Base-by-base conservation (phyloP, 1,140 invertebrate genomes). In the Thrips palmi region DNA sequence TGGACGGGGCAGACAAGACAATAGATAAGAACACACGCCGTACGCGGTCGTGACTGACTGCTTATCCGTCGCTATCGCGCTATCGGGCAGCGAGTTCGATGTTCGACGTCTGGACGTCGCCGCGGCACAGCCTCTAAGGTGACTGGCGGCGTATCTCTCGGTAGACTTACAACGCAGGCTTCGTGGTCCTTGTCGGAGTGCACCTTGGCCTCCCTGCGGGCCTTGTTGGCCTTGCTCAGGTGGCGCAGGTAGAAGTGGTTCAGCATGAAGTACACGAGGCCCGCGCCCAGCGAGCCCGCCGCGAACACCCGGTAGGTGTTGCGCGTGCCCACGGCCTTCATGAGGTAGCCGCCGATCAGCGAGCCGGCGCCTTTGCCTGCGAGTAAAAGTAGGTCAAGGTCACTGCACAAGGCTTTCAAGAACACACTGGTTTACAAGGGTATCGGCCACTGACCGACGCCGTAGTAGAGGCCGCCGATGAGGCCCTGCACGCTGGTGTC, bases 401-500 rank as follows among this genome's bases (percentile, higher is more conserved):
- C 10, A 2, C 22, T 38, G 14, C 2, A 15, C 21, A 3, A 7
- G 6, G 14, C 30, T 32, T 15, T 32, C 7, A 8, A 15, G 30
- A 6, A 8, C 7, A 7, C 7, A 10, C 30, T 32, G 7, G 6
- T 15, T 23, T 5, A 4, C 4, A 10, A n/a, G 14, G 15, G 35
- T 34, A 37, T 41, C 30, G n/a, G 11, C 29, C 20, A 43, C 59
- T 59, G 52, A 83, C 80, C 79, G 40, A 83, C 74, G 47, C 79
- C 80, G 51, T 77, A 82, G 51, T 84, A 84, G 3, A 85, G 50
- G 27, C 80, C 80, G 12, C 78, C 79, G 2, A 87, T 60, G 31
- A 86, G 57, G 32, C 82, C 81, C 55, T 87, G 81, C 39, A 86
- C 71, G 8, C 77, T 83, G 12, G 75, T 77, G 44, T 85, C 74